Base-by-base conservation (phyloP, 2,113 vertebrate genomes). In the Peromyscus polionotus region DNA sequence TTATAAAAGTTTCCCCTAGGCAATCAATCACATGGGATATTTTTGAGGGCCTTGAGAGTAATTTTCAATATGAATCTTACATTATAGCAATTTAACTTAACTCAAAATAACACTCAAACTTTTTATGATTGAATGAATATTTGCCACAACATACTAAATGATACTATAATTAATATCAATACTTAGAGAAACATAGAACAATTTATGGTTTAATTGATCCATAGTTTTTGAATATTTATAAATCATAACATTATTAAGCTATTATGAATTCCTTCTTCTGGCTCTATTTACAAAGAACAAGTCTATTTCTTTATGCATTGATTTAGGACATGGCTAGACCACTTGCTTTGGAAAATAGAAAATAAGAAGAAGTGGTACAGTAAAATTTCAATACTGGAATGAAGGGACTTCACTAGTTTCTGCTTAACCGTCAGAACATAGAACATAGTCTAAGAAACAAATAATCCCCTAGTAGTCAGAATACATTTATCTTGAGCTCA, bases 261-360 rank as follows among this genome's bases (percentile, higher is more conserved):
- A 72, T 14, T 54, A 86, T 76, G 39, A 39, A 85, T 96, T 92
- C 5, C 48, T 26, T 72, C 8, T 59, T 20, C 51, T 72, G 22
- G 12, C 2, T 7, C 1, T 81, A 26, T 31, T 7, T 96, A 79
- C 16, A 86, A 70, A 28, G 36, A 63, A 91, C 12, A 7, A 81
- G 2, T 90, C 28, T n/a, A 73, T 6, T 84, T 77, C 10, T 4
- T n/a, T 89, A 54, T 0, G 13, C 48, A 17, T 39, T 95, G n/a
- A 92, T 73, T 72, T 89, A 17, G 9, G 20, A 7, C 20, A 39
- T 91, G 42, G 3, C 7, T 67, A 54, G 39, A 77, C 65, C 16
- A 95, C 5, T 86, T 95, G 9, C 28, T 96, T 90, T 90, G 39
- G 14, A 87, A 36, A 95, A n/a, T 80, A 59, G n/a, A 86, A 96